These are phyloP conservation scores for Myrmophylax atrothorax DNA, from an alignment of 2,113 vertebrate genomes.

Conservation along the genomic window DNA sequence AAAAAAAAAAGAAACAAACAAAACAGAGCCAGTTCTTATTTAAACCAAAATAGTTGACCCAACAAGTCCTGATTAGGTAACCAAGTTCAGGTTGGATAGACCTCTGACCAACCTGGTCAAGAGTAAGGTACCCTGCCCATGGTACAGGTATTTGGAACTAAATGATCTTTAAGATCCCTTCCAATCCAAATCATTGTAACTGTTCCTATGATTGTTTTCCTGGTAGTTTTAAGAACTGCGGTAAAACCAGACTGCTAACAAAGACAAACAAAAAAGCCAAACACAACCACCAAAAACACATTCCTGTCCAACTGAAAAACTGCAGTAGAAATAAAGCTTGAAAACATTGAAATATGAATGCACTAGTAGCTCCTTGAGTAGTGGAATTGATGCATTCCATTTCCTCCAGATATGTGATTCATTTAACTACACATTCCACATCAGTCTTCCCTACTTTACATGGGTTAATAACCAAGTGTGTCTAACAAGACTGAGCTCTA, in stretches of 20 bases:
- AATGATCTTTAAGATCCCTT: background rate
- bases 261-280: background rate
- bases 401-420: background rate
- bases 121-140: background rate
- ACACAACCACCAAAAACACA: too few relatives aligned
- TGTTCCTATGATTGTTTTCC: background rate
- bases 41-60: background rate
- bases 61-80: background rate
- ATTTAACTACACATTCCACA: background rate
- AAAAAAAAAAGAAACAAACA: background rate
- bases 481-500: background rate
- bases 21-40: background rate
- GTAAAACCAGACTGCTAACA: background rate
- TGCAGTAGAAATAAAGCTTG: background rate
- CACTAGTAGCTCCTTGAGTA: too few relatives aligned
- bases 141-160: background rate
- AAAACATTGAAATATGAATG: background rate
- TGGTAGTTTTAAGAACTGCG: background rate
- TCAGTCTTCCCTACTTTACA: background rate
- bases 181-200: background rate
- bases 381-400: fast-evolving
- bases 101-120: background rate
- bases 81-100: background rate
- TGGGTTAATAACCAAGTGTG: background rate
- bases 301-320: background rate